phyloP scores from a whole-genome alignment of 2,113 vertebrate species.

The Myiagra hebetior region DNA sequence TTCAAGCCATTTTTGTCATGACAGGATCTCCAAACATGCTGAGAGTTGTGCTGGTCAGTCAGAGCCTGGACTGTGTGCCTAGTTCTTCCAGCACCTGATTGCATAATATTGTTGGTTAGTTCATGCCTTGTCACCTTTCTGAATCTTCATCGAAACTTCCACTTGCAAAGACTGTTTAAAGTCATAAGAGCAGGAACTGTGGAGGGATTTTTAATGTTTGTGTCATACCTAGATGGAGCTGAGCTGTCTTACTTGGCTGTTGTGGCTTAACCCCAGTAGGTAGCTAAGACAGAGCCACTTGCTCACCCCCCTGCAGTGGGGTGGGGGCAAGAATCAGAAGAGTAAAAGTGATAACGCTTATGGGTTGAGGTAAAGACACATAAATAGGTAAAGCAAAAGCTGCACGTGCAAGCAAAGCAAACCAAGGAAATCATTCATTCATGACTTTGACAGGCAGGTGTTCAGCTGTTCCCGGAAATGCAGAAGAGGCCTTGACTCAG shows the following conservation, averaged over 20 bases:
- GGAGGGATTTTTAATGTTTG: not conserved
- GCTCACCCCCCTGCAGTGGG: rapidly evolving
- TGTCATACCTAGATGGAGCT: not conserved
- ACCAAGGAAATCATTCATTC: not conserved
- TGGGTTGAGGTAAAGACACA: not conserved
- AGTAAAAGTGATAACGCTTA: not conserved
- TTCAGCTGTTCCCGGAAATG: not conserved
- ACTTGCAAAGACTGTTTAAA: not conserved
- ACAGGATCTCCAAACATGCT: not conserved
- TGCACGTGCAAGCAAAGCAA: not conserved
- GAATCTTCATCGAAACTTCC: not conserved
- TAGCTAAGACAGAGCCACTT: not conserved
- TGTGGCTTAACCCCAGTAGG: not conserved
- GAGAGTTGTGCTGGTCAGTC: not conserved
- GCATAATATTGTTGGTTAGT: rapidly evolving
- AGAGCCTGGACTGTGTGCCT: not conserved
- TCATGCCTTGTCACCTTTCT: not conserved
- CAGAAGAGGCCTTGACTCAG: not conserved
- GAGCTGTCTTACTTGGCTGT: not conserved
- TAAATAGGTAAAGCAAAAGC: not conserved
- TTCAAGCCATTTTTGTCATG: not conserved
- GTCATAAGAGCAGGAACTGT: not conserved
- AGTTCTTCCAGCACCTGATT: not conserved
- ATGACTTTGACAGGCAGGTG: not conserved
- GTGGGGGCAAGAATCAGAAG: not conserved